A percentile compares a stretch with the other conserved stretches of the same genome.
Conservation (phyloP, 53 echinoderm and acorn worm genomes). For the Luidia sarsii region DNA sequence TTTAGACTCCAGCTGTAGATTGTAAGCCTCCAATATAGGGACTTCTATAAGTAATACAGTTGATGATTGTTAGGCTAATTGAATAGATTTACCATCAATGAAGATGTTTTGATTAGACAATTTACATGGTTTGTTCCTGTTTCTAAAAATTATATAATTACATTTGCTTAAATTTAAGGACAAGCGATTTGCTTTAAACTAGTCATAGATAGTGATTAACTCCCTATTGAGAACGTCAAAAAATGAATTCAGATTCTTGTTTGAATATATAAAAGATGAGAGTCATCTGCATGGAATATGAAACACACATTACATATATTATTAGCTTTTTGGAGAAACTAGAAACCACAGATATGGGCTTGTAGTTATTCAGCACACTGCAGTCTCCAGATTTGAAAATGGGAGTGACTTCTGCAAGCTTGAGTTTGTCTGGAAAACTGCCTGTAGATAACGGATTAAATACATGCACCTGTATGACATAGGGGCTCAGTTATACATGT, state of each 20-base stretch:
- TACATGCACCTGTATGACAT: constrained; percentile 15
- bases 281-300: neutral
- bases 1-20: too few relatives aligned
- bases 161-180: neutral
- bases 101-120: neutral
- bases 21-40: too few relatives aligned
- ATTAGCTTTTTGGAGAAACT: constrained; percentile 29
- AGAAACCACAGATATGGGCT: constrained; percentile 39
- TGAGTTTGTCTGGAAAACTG: constrained; percentile 11
- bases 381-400: constrained; percentile 12
- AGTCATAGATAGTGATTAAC: neutral
- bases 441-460: constrained; percentile 16
- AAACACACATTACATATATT: neutral
- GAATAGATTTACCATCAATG: neutral
- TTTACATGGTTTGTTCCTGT: neutral
- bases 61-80: too few relatives aligned
- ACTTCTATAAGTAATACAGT: too few relatives aligned
- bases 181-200: neutral
- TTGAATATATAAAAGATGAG: neutral
- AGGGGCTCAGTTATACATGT: constrained; percentile 13
- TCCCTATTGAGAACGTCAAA: too few relatives aligned
- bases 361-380: constrained; percentile 10
- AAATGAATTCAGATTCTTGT: too few relatives aligned
- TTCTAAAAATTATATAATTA: neutral
- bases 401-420: constrained; percentile 27